Evolutionary conservation across 2,113 vertebrate species (phyloP).

Genomic region (Passerina amoena): DNA sequence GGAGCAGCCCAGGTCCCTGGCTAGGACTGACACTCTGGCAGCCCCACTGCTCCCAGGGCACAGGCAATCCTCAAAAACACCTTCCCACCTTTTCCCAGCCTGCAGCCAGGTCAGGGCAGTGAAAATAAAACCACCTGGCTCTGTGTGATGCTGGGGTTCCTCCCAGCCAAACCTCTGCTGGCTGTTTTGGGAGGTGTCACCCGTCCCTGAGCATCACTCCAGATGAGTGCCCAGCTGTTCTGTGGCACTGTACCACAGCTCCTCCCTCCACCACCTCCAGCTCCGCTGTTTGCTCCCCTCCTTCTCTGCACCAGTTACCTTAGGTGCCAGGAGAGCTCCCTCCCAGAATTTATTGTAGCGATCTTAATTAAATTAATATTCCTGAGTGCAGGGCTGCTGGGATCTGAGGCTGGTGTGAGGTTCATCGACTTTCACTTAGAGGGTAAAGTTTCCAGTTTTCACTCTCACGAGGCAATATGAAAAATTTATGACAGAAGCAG

Average conservation of each 20-base stretch:
- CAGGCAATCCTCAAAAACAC: rapidly evolving
- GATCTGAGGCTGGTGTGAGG: constrained; percentile 52
- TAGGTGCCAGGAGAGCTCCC: constrained; percentile 34
- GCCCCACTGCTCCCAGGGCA: not conserved
- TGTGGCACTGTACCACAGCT: not conserved
- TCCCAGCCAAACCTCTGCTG: not conserved
- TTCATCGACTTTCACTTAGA: constrained; percentile 67
- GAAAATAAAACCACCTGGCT: not conserved
- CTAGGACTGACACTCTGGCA: rapidly evolving
- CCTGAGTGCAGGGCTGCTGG: constrained; percentile 55
- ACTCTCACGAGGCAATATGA: constrained; percentile 67
- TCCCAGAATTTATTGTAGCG: constrained; percentile 60
- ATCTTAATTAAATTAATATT: constrained; percentile 78
- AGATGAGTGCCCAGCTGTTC: not conserved
- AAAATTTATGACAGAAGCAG: constrained; percentile 71
- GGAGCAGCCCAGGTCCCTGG: not conserved
- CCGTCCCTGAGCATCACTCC: not conserved
- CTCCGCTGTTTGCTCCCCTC: not conserved
- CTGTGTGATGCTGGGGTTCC: rapidly evolving
- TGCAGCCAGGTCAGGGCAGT: not conserved
- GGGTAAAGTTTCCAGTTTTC: constrained; percentile 66
- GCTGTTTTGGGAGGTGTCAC: not conserved
- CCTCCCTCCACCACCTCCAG: not conserved
- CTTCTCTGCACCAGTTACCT: not conserved
- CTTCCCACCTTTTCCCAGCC: not conserved